phyloP scores from a whole-genome alignment of 1,140 invertebrate genomes.

The Cydia amplana region DNA sequence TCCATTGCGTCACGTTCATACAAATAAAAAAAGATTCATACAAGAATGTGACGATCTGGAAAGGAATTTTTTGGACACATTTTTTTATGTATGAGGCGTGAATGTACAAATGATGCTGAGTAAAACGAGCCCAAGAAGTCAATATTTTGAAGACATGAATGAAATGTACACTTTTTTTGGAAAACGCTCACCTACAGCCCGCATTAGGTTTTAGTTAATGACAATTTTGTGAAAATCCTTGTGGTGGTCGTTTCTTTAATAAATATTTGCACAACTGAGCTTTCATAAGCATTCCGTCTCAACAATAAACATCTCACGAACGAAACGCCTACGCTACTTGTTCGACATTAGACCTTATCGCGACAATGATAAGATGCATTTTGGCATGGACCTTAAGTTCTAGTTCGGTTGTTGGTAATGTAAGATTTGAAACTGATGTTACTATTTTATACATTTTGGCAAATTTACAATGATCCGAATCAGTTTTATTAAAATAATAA shows the following conservation, averaged over 20 bases:
- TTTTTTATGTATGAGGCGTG: no score
- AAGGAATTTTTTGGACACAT: no score
- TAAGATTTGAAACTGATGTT: neutral
- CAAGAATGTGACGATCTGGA: no score
- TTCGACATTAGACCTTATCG: conserved; percentile 7
- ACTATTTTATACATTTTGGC: neutral
- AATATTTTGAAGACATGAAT: no score
- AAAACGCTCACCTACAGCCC: no score
- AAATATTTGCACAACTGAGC: neutral
- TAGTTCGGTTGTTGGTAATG: neutral
- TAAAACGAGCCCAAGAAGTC: no score
- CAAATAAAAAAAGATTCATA: no score
- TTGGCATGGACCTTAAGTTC: neutral
- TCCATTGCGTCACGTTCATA: no score
- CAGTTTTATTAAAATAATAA: no score
- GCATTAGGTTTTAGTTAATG: neutral
- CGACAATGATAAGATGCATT: neutral
- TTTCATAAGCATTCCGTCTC: conserved; percentile 20
- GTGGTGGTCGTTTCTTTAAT: neutral
- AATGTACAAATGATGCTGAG: no score
- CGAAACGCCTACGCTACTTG: conserved; percentile 27
- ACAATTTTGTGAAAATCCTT: no score
- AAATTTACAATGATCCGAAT: neutral
- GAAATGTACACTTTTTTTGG: no score
- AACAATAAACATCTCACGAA: conserved; percentile 30